Percentiles rank a stretch among this genome's conserved stretches.
These are phyloP conservation scores for Sorex araneus DNA, from an alignment of 2,113 vertebrate genomes.

Conservation along the genomic window DNA sequence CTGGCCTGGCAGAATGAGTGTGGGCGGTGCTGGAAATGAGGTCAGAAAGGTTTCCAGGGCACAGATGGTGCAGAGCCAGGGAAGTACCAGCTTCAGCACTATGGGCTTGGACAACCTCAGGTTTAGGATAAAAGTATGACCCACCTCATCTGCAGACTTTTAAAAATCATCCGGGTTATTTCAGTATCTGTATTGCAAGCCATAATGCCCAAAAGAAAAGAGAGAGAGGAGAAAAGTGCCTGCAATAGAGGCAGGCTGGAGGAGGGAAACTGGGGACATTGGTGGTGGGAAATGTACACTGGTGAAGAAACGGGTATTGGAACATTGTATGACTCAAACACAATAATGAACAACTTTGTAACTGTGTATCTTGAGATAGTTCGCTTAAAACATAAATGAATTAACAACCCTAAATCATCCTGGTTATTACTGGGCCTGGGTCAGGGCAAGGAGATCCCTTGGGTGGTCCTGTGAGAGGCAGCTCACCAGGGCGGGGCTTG, in stretches of 20 bases:
- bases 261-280: too few relatives aligned
- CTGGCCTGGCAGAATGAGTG: neutral
- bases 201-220: too few relatives aligned
- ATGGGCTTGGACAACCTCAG: neutral
- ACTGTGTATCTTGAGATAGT: too few relatives aligned
- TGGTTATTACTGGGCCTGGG: fast-evolving
- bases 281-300: too few relatives aligned
- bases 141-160: neutral
- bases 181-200: too few relatives aligned
- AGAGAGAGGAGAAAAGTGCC: too few relatives aligned
- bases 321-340: too few relatives aligned
- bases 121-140: conserved; percentile 36
- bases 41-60: conserved; percentile 56
- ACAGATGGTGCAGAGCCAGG: conserved; percentile 60
- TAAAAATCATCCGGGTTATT: conserved; percentile 4
- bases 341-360: too few relatives aligned
- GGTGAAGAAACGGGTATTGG: too few relatives aligned
- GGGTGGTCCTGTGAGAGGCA: neutral
- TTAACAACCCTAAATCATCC: too few relatives aligned
- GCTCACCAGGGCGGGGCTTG: neutral
- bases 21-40: conserved; percentile 47
- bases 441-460: neutral
- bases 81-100: conserved; percentile 2
- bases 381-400: too few relatives aligned
- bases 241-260: too few relatives aligned